phyloP scores from a whole-genome alignment of 2,888 invertebrate species.

The Iselma pallidipennis region DNA sequence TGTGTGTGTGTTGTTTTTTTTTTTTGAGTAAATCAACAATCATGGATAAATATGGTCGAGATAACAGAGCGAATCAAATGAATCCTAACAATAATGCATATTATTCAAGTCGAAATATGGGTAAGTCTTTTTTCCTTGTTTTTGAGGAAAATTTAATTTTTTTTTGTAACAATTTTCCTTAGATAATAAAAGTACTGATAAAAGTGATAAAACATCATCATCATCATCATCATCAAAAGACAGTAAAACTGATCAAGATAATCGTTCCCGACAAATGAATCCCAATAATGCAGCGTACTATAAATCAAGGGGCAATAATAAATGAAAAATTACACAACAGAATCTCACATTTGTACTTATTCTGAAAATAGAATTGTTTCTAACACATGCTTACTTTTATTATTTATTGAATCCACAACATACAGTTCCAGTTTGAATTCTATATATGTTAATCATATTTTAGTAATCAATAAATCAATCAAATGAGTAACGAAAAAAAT shows the following conservation, averaged over 20 bases:
- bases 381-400: not conserved
- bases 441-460: too few relatives aligned
- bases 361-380: not conserved
- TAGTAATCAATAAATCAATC: not conserved
- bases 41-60: constrained; percentile 19
- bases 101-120: constrained; percentile 3
- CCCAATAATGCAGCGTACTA: constrained; percentile 32
- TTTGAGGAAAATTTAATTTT: not conserved
- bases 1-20: too few relatives aligned
- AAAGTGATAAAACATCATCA: too few relatives aligned
- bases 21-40: not conserved
- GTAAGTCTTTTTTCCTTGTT: not conserved
- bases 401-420: too few relatives aligned
- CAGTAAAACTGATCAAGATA: constrained; percentile 27
- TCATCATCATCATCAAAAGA: not conserved
- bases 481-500: not conserved
- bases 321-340: not conserved
- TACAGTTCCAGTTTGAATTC: too few relatives aligned
- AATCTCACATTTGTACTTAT: not conserved
- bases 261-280: constrained; percentile 32
- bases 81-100: constrained; percentile 22
- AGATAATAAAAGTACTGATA: not conserved
- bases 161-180: too few relatives aligned
- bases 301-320: constrained; percentile 12
- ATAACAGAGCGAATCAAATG: constrained; percentile 20